Evolutionary conservation across 1,140 invertebrate species (phyloP).

Genomic region (Linepithema humile): DNA sequence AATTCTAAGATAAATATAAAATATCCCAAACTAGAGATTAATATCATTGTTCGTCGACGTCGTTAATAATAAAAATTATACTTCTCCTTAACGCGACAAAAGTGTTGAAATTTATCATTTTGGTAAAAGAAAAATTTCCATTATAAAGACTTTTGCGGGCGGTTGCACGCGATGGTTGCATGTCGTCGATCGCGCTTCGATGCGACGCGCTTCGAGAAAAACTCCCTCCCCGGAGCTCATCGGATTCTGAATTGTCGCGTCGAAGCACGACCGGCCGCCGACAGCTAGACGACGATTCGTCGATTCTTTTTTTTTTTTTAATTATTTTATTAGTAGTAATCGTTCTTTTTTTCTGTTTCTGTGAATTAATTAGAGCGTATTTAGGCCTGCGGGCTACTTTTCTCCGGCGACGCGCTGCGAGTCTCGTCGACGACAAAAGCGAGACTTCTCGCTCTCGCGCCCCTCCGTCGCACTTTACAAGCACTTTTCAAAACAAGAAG

Average conservation of each 20-base stretch:
- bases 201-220: background rate
- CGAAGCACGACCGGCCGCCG: conserved; percentile 11
- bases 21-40: no score
- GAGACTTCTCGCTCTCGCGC: conserved; percentile 45
- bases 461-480: background rate
- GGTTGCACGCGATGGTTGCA: conserved; percentile 32
- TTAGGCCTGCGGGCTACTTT: conserved; percentile 83
- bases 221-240: background rate
- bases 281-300: conserved; percentile 1
- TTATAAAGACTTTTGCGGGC: background rate
- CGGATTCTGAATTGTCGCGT: background rate
- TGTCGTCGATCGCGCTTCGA: conserved; percentile 8
- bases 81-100: no score
- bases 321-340: conserved; percentile 23
- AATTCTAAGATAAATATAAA: no score
- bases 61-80: no score
- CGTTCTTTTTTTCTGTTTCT: conserved; percentile 24
- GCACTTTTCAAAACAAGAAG: background rate
- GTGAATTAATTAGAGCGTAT: conserved; percentile 78
- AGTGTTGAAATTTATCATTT: background rate
- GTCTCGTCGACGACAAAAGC: conserved; percentile 71
- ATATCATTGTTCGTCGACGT: no score
- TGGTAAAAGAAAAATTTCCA: background rate
- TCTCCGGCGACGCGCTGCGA: conserved; percentile 74
- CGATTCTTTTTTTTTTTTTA: background rate